A percentile compares a stretch with the other conserved stretches of the same genome.
Conservation (phyloP, 2,113 vertebrate species). For the Syngnathoides biaculeatus region DNA sequence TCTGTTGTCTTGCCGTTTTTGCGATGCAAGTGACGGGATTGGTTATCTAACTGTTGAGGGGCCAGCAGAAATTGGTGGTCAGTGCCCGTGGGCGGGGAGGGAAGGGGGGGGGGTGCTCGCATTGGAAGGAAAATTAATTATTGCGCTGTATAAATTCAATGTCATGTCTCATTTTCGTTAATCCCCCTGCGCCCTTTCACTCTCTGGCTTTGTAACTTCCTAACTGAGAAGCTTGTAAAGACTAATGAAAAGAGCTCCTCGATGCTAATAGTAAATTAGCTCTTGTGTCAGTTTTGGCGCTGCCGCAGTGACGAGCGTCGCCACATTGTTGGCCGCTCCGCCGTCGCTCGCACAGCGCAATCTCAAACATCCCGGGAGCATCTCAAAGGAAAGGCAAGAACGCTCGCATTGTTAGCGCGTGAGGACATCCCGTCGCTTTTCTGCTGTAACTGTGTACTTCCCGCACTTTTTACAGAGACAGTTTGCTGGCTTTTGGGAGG, state of each 20-base stretch:
- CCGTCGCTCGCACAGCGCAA: background rate
- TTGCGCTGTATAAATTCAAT: slow-evolving; percentile 83
- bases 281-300: slow-evolving; percentile 56
- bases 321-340: slow-evolving; percentile 23
- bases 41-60: slow-evolving; percentile 21
- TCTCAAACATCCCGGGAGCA: slow-evolving; percentile 2
- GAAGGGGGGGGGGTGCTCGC: slow-evolving; percentile 61
- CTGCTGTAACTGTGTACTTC: slow-evolving; percentile 25
- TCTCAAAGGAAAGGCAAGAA: background rate
- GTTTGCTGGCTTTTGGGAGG: slow-evolving; percentile 41
- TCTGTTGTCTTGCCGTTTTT: slow-evolving; percentile 73
- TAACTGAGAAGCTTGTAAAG: slow-evolving; percentile 60
- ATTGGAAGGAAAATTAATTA: slow-evolving; percentile 86
- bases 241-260: slow-evolving; percentile 73
- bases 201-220: slow-evolving; percentile 41
- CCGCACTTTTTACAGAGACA: slow-evolving; percentile 35
- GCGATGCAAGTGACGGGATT: slow-evolving; percentile 39
- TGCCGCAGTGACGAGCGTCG: slow-evolving; percentile 35
- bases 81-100: slow-evolving; percentile 61
- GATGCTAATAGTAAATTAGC: slow-evolving; percentile 77
- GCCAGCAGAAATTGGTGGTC: slow-evolving; percentile 64
- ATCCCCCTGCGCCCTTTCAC: slow-evolving; percentile 66
- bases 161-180: slow-evolving; percentile 88
- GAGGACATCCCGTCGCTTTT: slow-evolving; percentile 9
- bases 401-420: background rate